Evolutionary conservation across 2,888 invertebrate genomes (phyloP), one percentile per base, ranked within the genome.

Genomic region (Elaeidobius kamerunicus): DNA sequence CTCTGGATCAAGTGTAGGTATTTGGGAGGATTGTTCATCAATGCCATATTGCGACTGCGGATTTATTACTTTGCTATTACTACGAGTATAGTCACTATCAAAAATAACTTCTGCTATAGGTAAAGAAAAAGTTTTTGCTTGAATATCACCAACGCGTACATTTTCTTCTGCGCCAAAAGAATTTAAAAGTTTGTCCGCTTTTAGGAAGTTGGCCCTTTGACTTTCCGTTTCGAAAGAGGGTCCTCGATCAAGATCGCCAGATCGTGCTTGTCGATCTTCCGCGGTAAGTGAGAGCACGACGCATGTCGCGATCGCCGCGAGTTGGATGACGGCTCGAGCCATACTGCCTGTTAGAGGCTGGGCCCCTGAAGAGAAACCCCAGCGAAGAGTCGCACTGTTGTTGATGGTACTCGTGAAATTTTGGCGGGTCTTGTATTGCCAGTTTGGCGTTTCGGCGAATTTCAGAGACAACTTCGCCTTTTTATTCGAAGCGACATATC

Each of bases 251-350:
- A 67, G 58, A 58, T 68, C 67, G 36, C 65, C 66, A 45, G 65
- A 63, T 38, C 65, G 63, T 20, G 63, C 60, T 55, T 63, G 64
- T 45, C 63, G 65, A 54, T 67, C 66, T 60, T 65, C 63, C 47
- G 65, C 65, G 32, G 66, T 60, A 53, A 59, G 60, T 36, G 60
- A 61, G 40, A 64, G 60, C 51, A 60, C 63, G 55, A 63, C 58
- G 55, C 64, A 64, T 57, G 61, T 61, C 58, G 65, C 60, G 58
- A 61, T 58, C 56, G 63, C 56, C 55, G 62, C 58, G 54, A 68
- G 59, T 63, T 64, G 63, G 51, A 64, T 65, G 62, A 62, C 64
- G 61, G 67, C 61, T 63, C 67, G 68, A 68, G 69, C 70, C 69
- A 70, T 70, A 71, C 70, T 71, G 65, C 60, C 50, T 44, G 19